These are phyloP conservation scores for Neostethus bicornis DNA, from an alignment of 2,797 vertebrate genomes.

Conservation along the genomic window DNA sequence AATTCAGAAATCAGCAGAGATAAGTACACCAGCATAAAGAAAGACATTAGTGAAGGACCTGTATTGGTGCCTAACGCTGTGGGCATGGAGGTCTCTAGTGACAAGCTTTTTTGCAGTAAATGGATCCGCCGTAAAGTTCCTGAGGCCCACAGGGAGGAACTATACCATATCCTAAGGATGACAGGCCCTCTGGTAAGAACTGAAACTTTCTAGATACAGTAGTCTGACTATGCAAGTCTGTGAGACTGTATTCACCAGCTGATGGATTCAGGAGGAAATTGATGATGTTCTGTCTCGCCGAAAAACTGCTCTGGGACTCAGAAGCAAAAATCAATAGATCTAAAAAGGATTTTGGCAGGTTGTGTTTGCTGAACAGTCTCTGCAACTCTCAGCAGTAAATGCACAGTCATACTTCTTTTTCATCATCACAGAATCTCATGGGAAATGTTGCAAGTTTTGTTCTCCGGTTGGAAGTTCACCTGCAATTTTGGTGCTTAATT, in stretches of 20 bases:
- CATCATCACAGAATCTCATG: neutral
- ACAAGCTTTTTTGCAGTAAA: constrained; percentile 67
- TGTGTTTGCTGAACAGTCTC: neutral
- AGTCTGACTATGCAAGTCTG: neutral
- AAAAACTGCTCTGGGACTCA: constrained; percentile 1
- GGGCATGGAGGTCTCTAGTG: constrained; percentile 57
- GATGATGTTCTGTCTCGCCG: constrained; percentile 11
- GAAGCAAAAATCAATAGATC: constrained; percentile 17
- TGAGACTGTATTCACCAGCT: neutral
- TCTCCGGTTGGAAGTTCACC: neutral
- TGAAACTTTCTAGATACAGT: neutral
- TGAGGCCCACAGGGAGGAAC: constrained; percentile 68
- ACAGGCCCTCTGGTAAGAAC: constrained; percentile 80
- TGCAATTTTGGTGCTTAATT: constrained; percentile 35
- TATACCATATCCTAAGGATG: constrained; percentile 78
- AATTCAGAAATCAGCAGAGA: constrained; percentile 27
- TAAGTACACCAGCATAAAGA: constrained; percentile 14
- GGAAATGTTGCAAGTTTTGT: neutral
- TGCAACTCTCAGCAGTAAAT: constrained; percentile 5
- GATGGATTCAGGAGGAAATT: constrained; percentile 3
- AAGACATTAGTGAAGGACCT: constrained; percentile 9
- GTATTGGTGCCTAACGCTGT: neutral
- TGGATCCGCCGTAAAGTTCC: constrained; percentile 61
- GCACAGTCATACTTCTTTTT: neutral
- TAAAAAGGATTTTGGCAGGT: constrained; percentile 11